These are phyloP conservation scores for Sinosuthora webbiana DNA, from an alignment of 2,113 vertebrate species.

Conservation along the genomic window DNA sequence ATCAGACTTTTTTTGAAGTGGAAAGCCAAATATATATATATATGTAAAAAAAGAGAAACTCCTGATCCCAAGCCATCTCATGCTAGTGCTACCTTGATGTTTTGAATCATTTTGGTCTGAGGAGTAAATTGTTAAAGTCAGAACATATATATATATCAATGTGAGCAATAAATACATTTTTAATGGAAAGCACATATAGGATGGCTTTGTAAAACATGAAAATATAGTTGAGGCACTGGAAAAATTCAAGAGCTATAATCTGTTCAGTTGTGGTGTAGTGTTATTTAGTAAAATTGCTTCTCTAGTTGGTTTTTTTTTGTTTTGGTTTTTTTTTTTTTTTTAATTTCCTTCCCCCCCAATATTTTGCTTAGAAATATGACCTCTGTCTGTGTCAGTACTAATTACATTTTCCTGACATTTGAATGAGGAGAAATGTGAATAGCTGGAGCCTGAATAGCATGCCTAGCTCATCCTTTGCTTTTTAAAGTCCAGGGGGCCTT, in stretches of 20 bases:
- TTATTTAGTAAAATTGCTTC: not conserved
- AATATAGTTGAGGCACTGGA: not conserved
- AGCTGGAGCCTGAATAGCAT: not conserved
- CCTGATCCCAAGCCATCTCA: not conserved
- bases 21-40: not conserved
- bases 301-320: not conserved
- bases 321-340: not conserved
- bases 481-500: not conserved
- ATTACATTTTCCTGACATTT: conserved; percentile 27
- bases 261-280: not conserved
- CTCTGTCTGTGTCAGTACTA: conserved; percentile 24
- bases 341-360: not conserved
- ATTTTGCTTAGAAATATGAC: conserved; percentile 22
- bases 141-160: not conserved
- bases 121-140: not conserved
- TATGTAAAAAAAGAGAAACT: not conserved
- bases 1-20: not conserved
- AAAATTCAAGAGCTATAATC: conserved; percentile 9
- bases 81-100: not conserved
- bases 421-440: not conserved
- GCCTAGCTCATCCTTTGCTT: not conserved
- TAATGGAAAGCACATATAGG: not conserved
- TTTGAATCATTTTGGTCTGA: not conserved
- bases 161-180: not conserved
- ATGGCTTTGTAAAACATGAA: not conserved